Conservation (phyloP, 2,113 vertebrate species). For the Podarcis raffonei region DNA sequence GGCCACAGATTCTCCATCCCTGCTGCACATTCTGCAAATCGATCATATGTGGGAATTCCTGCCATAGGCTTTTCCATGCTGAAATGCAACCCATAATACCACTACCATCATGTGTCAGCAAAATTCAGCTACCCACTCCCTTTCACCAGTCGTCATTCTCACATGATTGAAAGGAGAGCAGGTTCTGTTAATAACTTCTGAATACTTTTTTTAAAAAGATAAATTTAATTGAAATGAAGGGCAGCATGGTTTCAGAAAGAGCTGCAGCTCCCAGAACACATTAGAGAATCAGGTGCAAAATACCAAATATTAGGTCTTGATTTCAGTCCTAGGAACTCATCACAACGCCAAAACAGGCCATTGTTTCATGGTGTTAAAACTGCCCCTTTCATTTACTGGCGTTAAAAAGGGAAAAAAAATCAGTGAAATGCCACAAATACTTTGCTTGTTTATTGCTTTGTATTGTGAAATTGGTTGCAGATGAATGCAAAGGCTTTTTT, state of each 20-base stretch:
- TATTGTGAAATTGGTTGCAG: constrained; percentile 58
- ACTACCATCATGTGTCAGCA: neutral
- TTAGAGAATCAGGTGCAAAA: neutral
- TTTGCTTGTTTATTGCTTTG: constrained; percentile 46
- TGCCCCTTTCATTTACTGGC: neutral
- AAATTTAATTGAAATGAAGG: neutral
- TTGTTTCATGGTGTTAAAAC: neutral
- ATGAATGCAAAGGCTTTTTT: constrained; percentile 51
- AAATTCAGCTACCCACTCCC: neutral
- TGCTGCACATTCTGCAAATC: neutral
- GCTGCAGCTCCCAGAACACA: neutral
- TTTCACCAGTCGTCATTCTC: neutral
- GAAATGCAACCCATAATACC: neutral
- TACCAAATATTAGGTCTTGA: neutral
- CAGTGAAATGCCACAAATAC: constrained; percentile 48
- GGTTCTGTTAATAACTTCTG: neutral
- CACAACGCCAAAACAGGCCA: neutral
- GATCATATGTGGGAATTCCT: neutral
- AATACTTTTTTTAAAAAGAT: neutral
- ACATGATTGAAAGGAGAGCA: neutral
- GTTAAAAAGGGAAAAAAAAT: neutral
- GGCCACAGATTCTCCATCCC: neutral
- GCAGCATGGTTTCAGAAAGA: neutral
- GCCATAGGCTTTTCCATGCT: neutral
- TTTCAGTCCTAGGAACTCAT: neutral